Conservation (phyloP, 2,797 vertebrate genomes). For the Cuniculus paca region DNA sequence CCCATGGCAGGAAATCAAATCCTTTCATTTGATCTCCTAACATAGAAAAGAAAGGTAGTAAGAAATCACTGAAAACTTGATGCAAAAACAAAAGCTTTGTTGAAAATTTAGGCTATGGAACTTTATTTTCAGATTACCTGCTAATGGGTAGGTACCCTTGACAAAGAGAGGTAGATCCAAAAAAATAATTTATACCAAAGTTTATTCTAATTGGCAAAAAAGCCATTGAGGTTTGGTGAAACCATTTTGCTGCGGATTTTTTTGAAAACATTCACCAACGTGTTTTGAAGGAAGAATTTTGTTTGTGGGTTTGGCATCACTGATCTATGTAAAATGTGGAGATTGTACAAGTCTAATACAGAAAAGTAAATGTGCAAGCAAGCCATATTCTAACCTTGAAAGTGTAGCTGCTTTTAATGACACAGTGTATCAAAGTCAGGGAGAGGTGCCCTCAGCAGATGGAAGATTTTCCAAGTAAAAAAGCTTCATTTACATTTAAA, state of each 20-base stretch:
- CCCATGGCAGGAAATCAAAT: conserved; percentile 72
- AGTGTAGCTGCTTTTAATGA: conserved; percentile 78
- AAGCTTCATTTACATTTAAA: conserved; percentile 70
- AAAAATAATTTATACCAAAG: conserved; percentile 65
- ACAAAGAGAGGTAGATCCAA: conserved; percentile 40
- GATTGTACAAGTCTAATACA: conserved; percentile 31
- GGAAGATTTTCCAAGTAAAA: conserved; percentile 70
- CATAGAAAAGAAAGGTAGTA: conserved; percentile 61
- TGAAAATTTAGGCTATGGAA: conserved; percentile 18
- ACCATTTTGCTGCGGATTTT: conserved; percentile 48
- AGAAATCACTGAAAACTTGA: conserved; percentile 71
- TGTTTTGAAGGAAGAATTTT: conserved; percentile 69
- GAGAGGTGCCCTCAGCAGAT: conserved; percentile 76
- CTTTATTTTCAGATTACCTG: conserved; percentile 66
- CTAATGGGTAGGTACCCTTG: neutral
- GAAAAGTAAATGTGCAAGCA: conserved; percentile 61
- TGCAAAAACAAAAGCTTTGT: conserved; percentile 72
- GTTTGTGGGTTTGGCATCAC: conserved; percentile 62
- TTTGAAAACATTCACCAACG: conserved; percentile 26
- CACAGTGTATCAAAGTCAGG: conserved; percentile 71
- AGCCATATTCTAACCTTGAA: conserved; percentile 67
- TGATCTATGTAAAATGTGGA: conserved; percentile 68
- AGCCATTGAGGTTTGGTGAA: neutral
- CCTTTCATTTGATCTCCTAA: conserved; percentile 71
- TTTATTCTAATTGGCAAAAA: conserved; percentile 53